These are phyloP conservation scores for Stenodema calcarata DNA, from an alignment of 2,888 invertebrate species.

Conservation along the genomic window DNA sequence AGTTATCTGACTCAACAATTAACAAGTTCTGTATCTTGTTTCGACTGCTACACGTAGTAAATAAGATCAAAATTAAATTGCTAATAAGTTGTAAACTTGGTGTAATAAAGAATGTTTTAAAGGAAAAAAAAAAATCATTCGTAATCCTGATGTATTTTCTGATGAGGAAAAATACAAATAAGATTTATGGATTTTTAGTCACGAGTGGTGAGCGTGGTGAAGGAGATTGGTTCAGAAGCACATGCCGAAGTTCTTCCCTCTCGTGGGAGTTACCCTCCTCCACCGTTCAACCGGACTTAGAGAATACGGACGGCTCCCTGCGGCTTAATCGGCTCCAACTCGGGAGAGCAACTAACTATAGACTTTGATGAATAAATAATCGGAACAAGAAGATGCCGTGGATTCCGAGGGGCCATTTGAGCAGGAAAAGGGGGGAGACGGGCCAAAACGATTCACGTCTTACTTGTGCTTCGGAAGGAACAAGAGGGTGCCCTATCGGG, in stretches of 20 bases:
- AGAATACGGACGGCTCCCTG: not conserved
- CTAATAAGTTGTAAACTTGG: no score
- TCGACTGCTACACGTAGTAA: no score
- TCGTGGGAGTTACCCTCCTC: not conserved
- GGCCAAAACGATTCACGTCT: conserved; percentile 38
- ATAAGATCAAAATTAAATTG: no score
- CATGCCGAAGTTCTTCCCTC: not conserved
- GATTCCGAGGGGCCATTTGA: conserved; percentile 37
- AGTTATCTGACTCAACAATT: no score
- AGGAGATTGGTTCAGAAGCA: not conserved
- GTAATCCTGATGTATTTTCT: no score
- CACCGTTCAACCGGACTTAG: not conserved
- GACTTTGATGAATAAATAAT: conserved; percentile 46
- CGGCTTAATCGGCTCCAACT: conserved; percentile 13
- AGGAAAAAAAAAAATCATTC: no score
- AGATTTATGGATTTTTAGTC: not conserved
- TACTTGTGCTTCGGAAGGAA: not conserved
- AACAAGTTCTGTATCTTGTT: no score
- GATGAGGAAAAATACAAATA: no score
- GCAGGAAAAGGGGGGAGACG: conserved; percentile 31
- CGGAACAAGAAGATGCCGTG: conserved; percentile 29
- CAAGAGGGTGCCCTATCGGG: not conserved
- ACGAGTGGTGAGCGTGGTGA: not conserved
- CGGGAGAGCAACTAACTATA: not conserved
- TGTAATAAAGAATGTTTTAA: no score